Base-by-base conservation (phyloP, 1,140 invertebrate genomes). In the Caenorhabditis brenneri region DNA sequence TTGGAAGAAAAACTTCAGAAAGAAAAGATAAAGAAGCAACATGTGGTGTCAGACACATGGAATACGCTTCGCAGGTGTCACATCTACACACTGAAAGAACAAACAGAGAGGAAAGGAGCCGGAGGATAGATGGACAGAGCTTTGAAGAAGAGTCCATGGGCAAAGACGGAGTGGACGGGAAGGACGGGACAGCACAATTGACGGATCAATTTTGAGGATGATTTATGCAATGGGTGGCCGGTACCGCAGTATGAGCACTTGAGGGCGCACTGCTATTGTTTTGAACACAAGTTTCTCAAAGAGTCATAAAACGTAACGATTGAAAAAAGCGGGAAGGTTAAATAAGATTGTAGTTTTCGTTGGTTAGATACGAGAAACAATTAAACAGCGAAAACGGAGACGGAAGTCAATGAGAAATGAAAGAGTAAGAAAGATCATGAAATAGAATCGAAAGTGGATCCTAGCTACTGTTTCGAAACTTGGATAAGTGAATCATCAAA, bases 141-240 rank as follows among this genome's bases (percentile, higher is more conserved):
- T 42, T 29, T 74, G 36, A 24, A 42, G 36, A 74, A 42, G n/a
- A 74, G 65, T 42, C 65, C 22, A 74, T 74, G 36, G 24, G 65
- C 65, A 46, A 74, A 42, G 36, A 22, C 65, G n/a, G 65, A 74
- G 65, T 74, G 36, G 65, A 74, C 65, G 36, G 36, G 65, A 74
- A n/a, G 22, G 36, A 65, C 53, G 33, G 19, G 58, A 65, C 29
- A 36, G 36, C 65, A 24, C 24, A 74, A 74, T 74, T 74, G 65
- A 42, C 36, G 65, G 65, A 74, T 74, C 65, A 74, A 74, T 74
- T 74, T 74, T 74, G 65, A 74, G 36, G 65, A 74, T 74, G 65
- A 74, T 74, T 74, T 74, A 74, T 74, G 65, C 42, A 74, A 74
- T 42, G 65, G 65, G 65, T 46, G 65, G 65, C n/a, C 65, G 36